A percentile compares a stretch with the other conserved stretches of the same genome.
Evolutionary conservation across 1,140 invertebrate species (phyloP).

Genomic region (Temnothorax nylanderi): DNA sequence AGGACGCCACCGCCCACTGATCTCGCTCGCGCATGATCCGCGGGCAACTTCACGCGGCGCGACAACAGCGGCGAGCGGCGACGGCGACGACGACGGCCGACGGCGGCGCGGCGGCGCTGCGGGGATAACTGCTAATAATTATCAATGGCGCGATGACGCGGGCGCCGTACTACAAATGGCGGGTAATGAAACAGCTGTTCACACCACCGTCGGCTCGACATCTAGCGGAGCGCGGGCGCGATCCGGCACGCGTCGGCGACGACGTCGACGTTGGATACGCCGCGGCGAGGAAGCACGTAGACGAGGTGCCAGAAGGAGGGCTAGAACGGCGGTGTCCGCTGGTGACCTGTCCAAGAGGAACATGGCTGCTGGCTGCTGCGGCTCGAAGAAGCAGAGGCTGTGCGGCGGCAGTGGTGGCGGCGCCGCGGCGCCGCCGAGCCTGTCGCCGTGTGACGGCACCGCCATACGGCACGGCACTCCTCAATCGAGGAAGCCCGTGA

Average conservation of each 20-base stretch:
- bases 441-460: slow-evolving; percentile 85
- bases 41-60: neutral
- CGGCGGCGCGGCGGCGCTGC: neutral
- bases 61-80: neutral
- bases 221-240: slow-evolving; percentile 72
- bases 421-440: slow-evolving; percentile 81
- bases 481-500: slow-evolving; percentile 79
- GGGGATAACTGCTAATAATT: slow-evolving; percentile 39
- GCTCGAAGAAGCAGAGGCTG: slow-evolving; percentile 95
- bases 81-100: neutral
- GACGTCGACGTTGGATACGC: slow-evolving; percentile 50
- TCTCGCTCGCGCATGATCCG: slow-evolving; percentile 4
- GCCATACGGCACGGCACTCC: slow-evolving; percentile 79
- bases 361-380: slow-evolving; percentile 95
- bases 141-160: slow-evolving; percentile 59
- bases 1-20: neutral
- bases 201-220: slow-evolving; percentile 59
- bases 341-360: slow-evolving; percentile 67
- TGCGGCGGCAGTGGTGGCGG: slow-evolving; percentile 86
- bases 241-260: slow-evolving; percentile 57
- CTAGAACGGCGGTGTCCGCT: slow-evolving; percentile 35
- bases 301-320: slow-evolving; percentile 40
- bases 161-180: slow-evolving; percentile 61
- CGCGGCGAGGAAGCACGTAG: slow-evolving; percentile 42
- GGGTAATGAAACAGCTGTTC: slow-evolving; percentile 73